Base-by-base conservation (phyloP, 2,113 vertebrate genomes). In the Equus quagga region DNA sequence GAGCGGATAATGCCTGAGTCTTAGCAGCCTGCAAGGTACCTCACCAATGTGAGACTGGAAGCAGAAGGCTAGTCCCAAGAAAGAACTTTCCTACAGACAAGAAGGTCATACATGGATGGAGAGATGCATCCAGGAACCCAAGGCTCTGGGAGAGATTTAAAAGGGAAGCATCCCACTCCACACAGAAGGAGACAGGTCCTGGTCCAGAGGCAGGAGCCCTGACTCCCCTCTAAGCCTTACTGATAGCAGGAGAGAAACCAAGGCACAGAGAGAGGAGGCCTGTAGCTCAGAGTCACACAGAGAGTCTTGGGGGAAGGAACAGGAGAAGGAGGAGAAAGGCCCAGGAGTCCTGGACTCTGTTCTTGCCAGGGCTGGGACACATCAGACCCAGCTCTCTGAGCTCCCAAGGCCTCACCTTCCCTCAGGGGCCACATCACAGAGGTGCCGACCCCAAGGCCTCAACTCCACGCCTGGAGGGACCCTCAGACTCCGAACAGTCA, bases 211-310 rank as follows among this genome's bases (percentile, higher is more conserved):
- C 36, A 70, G 65, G 58, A 33, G 49, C 18, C 11, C 41, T 7
- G 36, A 26, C 51, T 69, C 94, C 65, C 46, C 54, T 46, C 28
- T 76, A 65, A 86, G 83, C 36, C 49, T 86, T 17, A 36, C 78
- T 70, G 75, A n/a, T 26, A 54, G 31, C 67, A 44, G 41, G 31
- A 94, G 60, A 56, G 23, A 90, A 80, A 41, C 51, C n/a, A 81
- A 86, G 49, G 46, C 73, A 44, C 70, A 58, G n/a, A 94, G 49
- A 89, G 62, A 33, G 54, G n/a, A 12, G 31, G 60, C 31, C 56
- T 93, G 56, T 75, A 54, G 76, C 46, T 79, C 94, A 46, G 36
- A 83, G 83, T 97, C 94, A 89, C 89, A 79, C 58, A 81, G 80
- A 12, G 5, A 69, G 84, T 84, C 84, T 88, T 36, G 51, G 65